Conservation (phyloP, 2,113 vertebrate genomes). For the Ceyx margarethae region DNA sequence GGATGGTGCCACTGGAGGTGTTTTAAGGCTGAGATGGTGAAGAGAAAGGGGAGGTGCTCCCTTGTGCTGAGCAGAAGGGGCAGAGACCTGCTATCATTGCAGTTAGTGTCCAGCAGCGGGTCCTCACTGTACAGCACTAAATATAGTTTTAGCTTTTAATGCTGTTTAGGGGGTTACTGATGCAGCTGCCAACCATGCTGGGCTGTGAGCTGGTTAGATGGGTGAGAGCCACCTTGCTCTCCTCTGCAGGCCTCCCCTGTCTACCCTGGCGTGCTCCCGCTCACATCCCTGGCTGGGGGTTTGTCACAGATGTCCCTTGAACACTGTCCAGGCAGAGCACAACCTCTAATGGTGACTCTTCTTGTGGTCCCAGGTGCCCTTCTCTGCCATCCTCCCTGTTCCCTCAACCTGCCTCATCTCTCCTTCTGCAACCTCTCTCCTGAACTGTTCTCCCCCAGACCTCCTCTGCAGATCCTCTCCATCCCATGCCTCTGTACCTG, state of each 20-base stretch:
- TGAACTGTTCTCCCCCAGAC: neutral
- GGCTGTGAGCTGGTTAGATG: neutral
- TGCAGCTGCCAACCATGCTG: neutral
- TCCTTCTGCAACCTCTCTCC: neutral
- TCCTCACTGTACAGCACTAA: neutral
- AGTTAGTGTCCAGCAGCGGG: neutral
- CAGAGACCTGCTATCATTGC: neutral
- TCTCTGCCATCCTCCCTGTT: neutral
- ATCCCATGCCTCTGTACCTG: neutral
- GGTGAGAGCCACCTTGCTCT: neutral
- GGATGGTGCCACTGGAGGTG: neutral
- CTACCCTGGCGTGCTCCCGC: rapidly evolving
- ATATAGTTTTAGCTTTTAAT: neutral
- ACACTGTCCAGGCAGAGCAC: neutral
- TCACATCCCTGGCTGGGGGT: neutral
- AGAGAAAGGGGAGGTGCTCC: neutral
- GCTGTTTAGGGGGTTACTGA: neutral
- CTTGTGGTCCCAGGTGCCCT: neutral
- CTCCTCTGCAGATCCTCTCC: neutral
- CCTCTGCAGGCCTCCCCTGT: neutral
- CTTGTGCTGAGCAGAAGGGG: neutral
- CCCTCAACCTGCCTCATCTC: neutral
- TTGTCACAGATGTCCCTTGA: neutral
- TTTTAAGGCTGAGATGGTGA: neutral
- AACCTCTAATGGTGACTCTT: neutral